These are phyloP conservation scores for Psilanteris sp. DNA, from an alignment of 1,140 invertebrate species.

Conservation along the genomic window DNA sequence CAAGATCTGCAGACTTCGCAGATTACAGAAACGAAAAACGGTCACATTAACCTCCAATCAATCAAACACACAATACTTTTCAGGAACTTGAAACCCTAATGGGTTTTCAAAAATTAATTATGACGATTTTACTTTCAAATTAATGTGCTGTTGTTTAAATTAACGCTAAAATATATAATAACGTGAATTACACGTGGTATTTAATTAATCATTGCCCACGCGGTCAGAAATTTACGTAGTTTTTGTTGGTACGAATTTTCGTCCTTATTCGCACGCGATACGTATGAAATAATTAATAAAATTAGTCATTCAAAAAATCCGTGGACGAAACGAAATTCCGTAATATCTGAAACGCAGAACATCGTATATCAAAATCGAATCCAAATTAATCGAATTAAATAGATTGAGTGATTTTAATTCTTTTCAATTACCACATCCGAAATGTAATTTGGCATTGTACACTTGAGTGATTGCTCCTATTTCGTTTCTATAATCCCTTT, in stretches of 20 bases:
- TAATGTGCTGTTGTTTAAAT: neutral
- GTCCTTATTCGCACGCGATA: too few relatives aligned
- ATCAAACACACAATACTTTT: slow-evolving; percentile 56
- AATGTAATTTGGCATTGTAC: slow-evolving; percentile 60
- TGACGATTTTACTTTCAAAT: too few relatives aligned
- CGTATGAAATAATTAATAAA: too few relatives aligned
- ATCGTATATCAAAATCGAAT: slow-evolving; percentile 44
- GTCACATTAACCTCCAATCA: slow-evolving; percentile 55
- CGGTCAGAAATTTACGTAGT: too few relatives aligned
- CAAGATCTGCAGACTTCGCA: slow-evolving; percentile 53
- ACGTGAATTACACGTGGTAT: too few relatives aligned
- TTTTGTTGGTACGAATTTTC: too few relatives aligned
- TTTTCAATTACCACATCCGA: slow-evolving; percentile 52
- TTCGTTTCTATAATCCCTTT: slow-evolving; percentile 54
- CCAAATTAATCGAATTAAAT: slow-evolving; percentile 45
- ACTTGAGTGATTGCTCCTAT: slow-evolving; percentile 63
- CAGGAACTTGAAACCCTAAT: slow-evolving; percentile 20
- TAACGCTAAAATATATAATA: neutral
- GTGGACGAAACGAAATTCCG: too few relatives aligned
- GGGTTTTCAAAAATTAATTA: slow-evolving; percentile 5
- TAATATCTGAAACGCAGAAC: too few relatives aligned
- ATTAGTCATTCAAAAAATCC: too few relatives aligned
- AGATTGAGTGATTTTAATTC: slow-evolving; percentile 59
- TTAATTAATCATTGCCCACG: too few relatives aligned
- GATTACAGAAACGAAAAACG: slow-evolving; percentile 56